Evolutionary conservation across 2,113 vertebrate genomes (phyloP).

Genomic region (Strix aluco): DNA sequence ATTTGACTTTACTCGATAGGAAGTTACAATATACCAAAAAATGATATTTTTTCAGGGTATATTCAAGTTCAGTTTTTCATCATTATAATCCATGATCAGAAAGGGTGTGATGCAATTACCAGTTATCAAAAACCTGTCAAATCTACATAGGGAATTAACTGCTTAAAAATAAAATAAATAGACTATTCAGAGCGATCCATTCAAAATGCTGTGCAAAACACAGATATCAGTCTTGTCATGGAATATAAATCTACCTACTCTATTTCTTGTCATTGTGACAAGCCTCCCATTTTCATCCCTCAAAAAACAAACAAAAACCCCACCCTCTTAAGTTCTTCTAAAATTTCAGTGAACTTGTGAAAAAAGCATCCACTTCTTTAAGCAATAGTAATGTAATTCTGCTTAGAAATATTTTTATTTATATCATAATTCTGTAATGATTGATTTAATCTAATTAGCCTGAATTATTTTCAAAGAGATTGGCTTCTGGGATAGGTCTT

Average conservation of each 20-base stretch:
- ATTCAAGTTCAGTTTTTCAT: neutral
- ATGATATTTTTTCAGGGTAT: neutral
- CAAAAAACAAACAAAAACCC: neutral
- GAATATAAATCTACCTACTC: neutral
- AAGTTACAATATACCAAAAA: neutral
- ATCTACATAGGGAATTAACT: neutral
- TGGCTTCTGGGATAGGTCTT: neutral
- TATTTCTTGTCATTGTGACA: slow-evolving; percentile 23
- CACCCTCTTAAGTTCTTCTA: neutral
- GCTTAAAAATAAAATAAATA: slow-evolving; percentile 8
- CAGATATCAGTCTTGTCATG: neutral
- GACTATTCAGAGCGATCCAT: neutral
- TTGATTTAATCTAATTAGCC: neutral
- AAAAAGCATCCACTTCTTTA: neutral
- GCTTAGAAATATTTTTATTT: neutral
- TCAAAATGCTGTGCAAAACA: slow-evolving; percentile 1
- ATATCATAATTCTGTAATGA: neutral
- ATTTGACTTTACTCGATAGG: neutral
- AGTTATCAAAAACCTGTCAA: neutral
- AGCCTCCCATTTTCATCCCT: neutral
- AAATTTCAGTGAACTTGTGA: neutral
- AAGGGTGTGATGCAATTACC: neutral
- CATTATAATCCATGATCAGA: neutral
- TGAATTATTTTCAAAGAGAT: neutral
- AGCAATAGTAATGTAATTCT: neutral